Evolutionary conservation across 1,140 invertebrate genomes (phyloP), one percentile per base, ranked within the genome.

Genomic region (Trachelipus rathkii): DNA sequence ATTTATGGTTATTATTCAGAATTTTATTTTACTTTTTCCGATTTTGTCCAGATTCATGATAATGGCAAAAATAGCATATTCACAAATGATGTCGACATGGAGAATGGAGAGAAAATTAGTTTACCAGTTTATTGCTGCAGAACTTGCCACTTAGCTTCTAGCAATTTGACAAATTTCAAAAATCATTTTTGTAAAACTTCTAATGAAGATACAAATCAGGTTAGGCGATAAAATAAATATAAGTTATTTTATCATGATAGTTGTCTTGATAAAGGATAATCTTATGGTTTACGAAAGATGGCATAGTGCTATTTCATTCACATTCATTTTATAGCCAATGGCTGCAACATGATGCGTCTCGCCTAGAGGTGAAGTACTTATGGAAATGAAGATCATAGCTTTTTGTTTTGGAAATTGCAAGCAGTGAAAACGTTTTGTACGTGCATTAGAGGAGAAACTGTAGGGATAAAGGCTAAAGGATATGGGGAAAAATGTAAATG

Each of bases 201-300:
- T 13, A 60, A 60, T 60, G 50, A 60, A 60, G 50, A 60, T 15
- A 19, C 11, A 60, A 60, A 60, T 60, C 50, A 60, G 50, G 50
- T 33, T 19, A 60, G 50, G 19, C 19, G 3, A 13, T 60, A 60
- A 60, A 15, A 19, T 60, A 15, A 3, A 2, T 60, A 4, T 60
- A 4, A 3, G 19, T 4, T 60, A 60, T 13, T 3, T 60, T 60
- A 15, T 60, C 50, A 15, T 60, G 8, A 19, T 8, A 60, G 1
- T 60, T 15, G 3, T 60, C 8, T 19, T 60, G 11, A 4, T 15
- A 60, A 19, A 60, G 50, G 11, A 15, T 1, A 13, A 60, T 3
- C 11, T 60, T 60, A 4, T 13, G 8, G 50, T 15, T 60, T 13
- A 13, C 2, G 50, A 60, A 15, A 15, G 2, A 60, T 60, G 19